A percentile compares a stretch with the other conserved stretches of the same genome.
These are phyloP conservation scores for Anthoscopus minutus DNA, from an alignment of 2,113 vertebrate genomes.

Conservation along the genomic window DNA sequence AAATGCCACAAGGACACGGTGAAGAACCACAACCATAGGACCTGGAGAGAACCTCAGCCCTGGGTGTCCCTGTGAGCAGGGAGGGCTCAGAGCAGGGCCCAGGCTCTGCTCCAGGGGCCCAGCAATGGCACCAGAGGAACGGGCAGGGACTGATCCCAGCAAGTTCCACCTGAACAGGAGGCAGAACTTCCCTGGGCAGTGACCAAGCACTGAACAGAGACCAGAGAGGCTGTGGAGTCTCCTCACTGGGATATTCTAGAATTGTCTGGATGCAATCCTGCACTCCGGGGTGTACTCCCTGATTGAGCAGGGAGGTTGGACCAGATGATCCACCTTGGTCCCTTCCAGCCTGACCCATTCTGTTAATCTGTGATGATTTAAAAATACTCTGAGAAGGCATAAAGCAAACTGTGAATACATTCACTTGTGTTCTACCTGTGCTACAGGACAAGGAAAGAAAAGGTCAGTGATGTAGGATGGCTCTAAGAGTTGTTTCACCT, in stretches of 20 bases:
- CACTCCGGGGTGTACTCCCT: not conserved
- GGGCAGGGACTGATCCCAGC: not conserved
- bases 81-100: not conserved
- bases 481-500: not conserved
- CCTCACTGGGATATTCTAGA: not conserved
- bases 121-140: not conserved
- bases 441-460: not conserved
- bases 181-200: not conserved
- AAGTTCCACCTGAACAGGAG: not conserved
- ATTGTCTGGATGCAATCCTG: accelerated
- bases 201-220: accelerated
- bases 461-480: not conserved
- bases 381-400: not conserved
- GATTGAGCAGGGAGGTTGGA: not conserved
- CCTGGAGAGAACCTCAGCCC: too few relatives aligned
- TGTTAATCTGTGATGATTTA: not conserved
- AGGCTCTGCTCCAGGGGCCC: not conserved
- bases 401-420: not conserved
- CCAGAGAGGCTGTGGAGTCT: not conserved
- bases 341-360: not conserved
- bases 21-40: accelerated
- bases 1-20: not conserved
- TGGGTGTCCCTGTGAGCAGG: not conserved
- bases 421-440: not conserved
- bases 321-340: not conserved